These are phyloP conservation scores for Meliscaeva auricollis DNA, from an alignment of 2,888 invertebrate genomes.

Conservation along the genomic window DNA sequence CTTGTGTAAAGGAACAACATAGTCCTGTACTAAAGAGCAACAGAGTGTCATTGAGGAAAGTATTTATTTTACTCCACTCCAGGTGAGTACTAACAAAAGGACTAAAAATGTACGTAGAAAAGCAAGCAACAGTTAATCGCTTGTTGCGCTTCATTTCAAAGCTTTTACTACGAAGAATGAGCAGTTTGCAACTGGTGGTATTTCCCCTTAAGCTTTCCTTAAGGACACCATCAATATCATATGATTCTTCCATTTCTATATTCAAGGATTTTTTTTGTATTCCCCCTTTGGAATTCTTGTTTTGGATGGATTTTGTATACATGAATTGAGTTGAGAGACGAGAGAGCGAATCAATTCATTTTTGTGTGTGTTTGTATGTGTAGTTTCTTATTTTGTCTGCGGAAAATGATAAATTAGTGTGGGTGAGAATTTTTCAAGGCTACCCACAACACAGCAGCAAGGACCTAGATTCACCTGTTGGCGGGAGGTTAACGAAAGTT, in stretches of 20 bases:
- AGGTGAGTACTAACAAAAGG: slow-evolving; percentile 43
- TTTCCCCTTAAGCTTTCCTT: slow-evolving; percentile 47
- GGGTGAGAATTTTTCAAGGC: slow-evolving; percentile 65
- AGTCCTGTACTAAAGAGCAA: slow-evolving; percentile 33
- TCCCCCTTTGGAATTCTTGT: slow-evolving; percentile 12
- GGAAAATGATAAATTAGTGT: slow-evolving; percentile 25
- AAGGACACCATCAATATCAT: slow-evolving; percentile 40
- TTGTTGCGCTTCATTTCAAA: slow-evolving; percentile 63
- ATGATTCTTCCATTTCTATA: slow-evolving; percentile 43
- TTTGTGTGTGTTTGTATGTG: neutral
- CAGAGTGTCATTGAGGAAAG: slow-evolving; percentile 11
- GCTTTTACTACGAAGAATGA: slow-evolving; percentile 19
- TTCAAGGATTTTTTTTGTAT: slow-evolving; percentile 18
- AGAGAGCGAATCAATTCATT: neutral
- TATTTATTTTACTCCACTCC: neutral
- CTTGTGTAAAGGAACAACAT: too few species aligned
- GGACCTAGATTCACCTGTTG: slow-evolving; percentile 70
- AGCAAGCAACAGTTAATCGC: slow-evolving; percentile 63
- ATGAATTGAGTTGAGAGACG: neutral
- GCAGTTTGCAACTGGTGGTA: slow-evolving; percentile 69
- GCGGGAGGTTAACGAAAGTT: slow-evolving; percentile 41
- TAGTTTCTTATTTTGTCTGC: slow-evolving; percentile 49
- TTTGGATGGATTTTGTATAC: slow-evolving; percentile 1
- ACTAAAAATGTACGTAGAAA: slow-evolving; percentile 12
- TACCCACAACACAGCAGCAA: slow-evolving; percentile 54